These are phyloP conservation scores for Dicranocentrus wangi DNA, from an alignment of 2,888 invertebrate species.

Conservation along the genomic window DNA sequence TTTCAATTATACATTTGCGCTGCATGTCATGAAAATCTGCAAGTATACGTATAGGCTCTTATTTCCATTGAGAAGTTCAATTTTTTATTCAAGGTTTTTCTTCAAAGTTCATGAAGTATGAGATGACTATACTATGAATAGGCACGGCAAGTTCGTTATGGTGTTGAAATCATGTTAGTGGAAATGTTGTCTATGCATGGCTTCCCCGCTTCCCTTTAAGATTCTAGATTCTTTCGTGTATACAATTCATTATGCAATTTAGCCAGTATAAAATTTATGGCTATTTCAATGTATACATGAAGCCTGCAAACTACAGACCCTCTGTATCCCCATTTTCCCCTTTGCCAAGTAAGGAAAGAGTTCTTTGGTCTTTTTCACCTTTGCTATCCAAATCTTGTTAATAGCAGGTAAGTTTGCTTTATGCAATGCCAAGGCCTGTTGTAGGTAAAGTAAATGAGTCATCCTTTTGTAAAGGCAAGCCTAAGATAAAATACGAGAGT, in stretches of 20 bases:
- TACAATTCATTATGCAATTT: too few relatives aligned
- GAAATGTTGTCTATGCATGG: conserved; percentile 27
- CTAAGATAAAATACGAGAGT: too few relatives aligned
- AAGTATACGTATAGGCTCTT: not conserved
- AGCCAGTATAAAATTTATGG: too few relatives aligned
- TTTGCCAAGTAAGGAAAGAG: too few relatives aligned
- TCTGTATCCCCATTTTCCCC: too few relatives aligned
- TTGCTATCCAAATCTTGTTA: not conserved
- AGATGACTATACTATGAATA: conserved; percentile 2
- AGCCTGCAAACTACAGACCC: too few relatives aligned
- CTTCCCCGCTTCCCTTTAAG: too few relatives aligned
- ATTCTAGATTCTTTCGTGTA: too few relatives aligned
- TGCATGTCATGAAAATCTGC: not conserved
- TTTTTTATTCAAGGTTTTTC: conserved; percentile 48
- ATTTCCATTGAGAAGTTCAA: not conserved
- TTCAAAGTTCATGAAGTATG: conserved; percentile 37
- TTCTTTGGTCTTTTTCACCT: conserved; percentile 25
- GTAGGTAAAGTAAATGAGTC: not conserved
- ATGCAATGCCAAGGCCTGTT: not conserved
- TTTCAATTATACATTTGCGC: not conserved
- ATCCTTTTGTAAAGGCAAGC: too few relatives aligned
- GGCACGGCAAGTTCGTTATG: not conserved
- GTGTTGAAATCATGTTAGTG: conserved; percentile 28
- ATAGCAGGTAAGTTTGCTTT: too few relatives aligned
- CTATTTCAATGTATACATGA: too few relatives aligned